Evolutionary conservation across 1,140 invertebrate species (phyloP), one percentile per base, ranked within the genome.

Genomic region (Bacillus rossius): DNA sequence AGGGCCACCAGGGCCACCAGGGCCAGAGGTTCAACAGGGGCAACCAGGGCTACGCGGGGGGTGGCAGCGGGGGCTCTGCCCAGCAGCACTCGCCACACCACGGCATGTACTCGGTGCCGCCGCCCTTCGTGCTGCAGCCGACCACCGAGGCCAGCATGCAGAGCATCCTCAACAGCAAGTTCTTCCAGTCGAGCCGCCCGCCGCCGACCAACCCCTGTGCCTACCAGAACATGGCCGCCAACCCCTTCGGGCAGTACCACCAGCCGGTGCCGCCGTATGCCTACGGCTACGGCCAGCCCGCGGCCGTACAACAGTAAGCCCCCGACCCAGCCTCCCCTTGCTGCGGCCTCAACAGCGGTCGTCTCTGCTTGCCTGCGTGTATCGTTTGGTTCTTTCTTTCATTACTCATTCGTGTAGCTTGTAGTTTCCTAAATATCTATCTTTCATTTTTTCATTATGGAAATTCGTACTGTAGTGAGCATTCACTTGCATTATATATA

Each of bases 111-210:
- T 74, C 75, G 2, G 75, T 79, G 62, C 75, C 78, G 1, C 77
- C 79, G 2, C 77, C 75, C 0, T 79, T 74, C 43, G 73, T 79
- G 73, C 76, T 82, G 75, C 75, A 65, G 57, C 50, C 61, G n/a
- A 74, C 74, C 26, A 71, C 78, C 1, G 77, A 75, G 57, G 61
- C 59, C 19, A 69, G 75, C n/a, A 78, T 83, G 38, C 80, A 82
- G 51, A 78, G 75, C 16, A 70, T 83, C 29, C 77, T 83, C 45
- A 82, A 79, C 67, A 81, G 79, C 69, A 84, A 83, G 62, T 84
- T 82, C 72, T 84, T 82, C 76, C 81, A 83, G 64, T 78, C 75
- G 3, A 57, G 41, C 3, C 61, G 45, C 50, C 75, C 79, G 51
- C 76, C 79, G 0, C 73, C 72, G 52, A 71, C 77, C 10, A 81